Evolutionary conservation across 2,888 invertebrate species (phyloP), one percentile per base, ranked within the genome.

Genomic region (Hylaea fasciaria): DNA sequence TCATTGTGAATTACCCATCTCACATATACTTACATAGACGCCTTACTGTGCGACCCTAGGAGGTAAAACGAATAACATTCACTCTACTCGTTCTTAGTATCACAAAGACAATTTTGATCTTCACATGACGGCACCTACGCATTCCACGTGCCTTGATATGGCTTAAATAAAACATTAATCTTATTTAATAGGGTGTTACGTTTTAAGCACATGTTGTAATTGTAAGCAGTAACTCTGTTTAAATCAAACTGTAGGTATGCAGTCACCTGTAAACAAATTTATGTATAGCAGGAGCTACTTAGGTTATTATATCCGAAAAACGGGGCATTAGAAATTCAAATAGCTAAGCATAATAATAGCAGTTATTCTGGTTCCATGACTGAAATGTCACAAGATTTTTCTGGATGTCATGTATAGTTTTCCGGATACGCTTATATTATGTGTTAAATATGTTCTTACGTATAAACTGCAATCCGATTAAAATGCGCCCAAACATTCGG

Each of bases 161-260:
- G 66, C 62, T 74, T 72, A 74, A 74, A 78, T 76, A 78, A 76
- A 76, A 77, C 77, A 77, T 78, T 78, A 78, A 80, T 82, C 80
- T 80, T 72, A 65, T 70, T 73, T 80, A 82, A 81, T 81, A 76
- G 73, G 72, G 74, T 73, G 72, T 75, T 72, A 71, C 71, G 64
- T 58, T 47, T 63, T 52, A 44, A 51, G 56, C 64, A 52, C 35
- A 37, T 43, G 17, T 17, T 46, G 9, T 51, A 57, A 51, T 40
- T 57, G 57, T 13, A 39, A 40, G 32, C 41, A 32, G 41, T 57
- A 53, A 56, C 46, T 52, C 28, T 28, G 54, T 46, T 48, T 49
- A 46, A 35, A 11, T 22, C 37, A 37, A 37, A 8, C 10, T 11
- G 5, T 4, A 12, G 12, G 1, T 1, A 4, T 37, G 5, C 11